Conservation (phyloP, 2,888 invertebrate species). For the Galerucella pusilla region DNA sequence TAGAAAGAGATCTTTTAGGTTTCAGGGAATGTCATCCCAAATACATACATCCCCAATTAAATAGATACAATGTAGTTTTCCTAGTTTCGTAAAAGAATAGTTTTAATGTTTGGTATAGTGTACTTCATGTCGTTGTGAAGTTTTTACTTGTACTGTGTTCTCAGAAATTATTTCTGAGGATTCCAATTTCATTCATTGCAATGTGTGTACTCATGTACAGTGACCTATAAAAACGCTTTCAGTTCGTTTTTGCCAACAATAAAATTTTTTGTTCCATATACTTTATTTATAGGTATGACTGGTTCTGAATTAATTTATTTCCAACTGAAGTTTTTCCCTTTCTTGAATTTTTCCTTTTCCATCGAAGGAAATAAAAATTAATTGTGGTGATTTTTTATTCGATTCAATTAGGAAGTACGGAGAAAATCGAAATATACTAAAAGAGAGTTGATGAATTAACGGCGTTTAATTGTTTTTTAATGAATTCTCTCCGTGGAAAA, state of each 20-base stretch:
- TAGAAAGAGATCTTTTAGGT: too few relatives aligned
- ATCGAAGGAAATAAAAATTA: constrained; percentile 31
- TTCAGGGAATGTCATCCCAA: too few relatives aligned
- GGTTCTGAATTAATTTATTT: neutral
- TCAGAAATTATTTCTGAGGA: too few relatives aligned
- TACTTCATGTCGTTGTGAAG: too few relatives aligned
- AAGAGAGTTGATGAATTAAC: constrained; percentile 32
- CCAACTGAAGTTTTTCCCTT: constrained; percentile 25
- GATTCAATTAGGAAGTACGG: constrained; percentile 37
- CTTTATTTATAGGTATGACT: neutral
- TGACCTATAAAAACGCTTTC: neutral
- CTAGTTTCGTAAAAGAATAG: too few relatives aligned
- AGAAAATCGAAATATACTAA: constrained; percentile 23
- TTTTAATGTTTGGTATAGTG: too few relatives aligned
- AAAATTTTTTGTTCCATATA: neutral
- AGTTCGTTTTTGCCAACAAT: neutral
- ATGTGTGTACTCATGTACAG: neutral
- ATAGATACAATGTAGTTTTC: too few relatives aligned
- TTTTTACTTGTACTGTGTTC: too few relatives aligned
- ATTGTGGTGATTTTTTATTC: constrained; percentile 43
- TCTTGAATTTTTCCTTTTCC: constrained; percentile 19
- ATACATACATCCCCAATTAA: too few relatives aligned
- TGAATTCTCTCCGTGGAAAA: constrained; percentile 29
- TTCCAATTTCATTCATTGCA: neutral
- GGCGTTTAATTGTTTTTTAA: constrained; percentile 43